phyloP scores from a whole-genome alignment of 2,113 vertebrate genomes.

The Mustela nigripes region DNA sequence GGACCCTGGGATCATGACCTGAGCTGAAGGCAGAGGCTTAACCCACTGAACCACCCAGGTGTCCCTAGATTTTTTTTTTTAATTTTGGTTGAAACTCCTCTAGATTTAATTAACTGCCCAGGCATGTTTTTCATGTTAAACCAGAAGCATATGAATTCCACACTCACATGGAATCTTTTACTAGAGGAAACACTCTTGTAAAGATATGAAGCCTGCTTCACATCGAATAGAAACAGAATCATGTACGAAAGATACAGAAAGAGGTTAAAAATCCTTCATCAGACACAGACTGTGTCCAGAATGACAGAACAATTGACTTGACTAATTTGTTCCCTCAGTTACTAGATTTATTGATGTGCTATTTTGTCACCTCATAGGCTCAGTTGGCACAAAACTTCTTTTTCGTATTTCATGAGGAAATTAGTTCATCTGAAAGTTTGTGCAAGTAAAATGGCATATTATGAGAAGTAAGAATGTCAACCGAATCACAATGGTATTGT shows the following conservation, averaged over 20 bases:
- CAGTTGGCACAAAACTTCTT: neutral
- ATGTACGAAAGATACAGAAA: neutral
- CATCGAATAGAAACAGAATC: neutral
- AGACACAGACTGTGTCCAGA: neutral
- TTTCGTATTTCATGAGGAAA: neutral
- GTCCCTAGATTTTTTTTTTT: neutral
- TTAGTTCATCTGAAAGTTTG: neutral
- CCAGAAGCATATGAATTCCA: slow-evolving; percentile 19
- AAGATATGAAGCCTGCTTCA: slow-evolving; percentile 12
- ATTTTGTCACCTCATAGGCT: neutral
- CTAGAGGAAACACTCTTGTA: neutral
- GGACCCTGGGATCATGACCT: too few relatives aligned
- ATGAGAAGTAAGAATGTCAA: neutral
- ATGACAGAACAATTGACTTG: neutral
- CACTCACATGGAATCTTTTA: neutral
- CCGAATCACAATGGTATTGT: neutral
- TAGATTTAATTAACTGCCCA: neutral
- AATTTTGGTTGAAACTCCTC: slow-evolving; percentile 35
- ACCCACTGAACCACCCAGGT: too few relatives aligned
- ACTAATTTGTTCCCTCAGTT: neutral
- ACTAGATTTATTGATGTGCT: neutral
- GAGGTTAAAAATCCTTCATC: neutral
- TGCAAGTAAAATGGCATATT: neutral
- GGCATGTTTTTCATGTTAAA: slow-evolving; percentile 44
- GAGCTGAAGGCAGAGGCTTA: too few relatives aligned